These are phyloP conservation scores for Balanococcus diminutus DNA, from an alignment of 2,888 invertebrate species.

Conservation along the genomic window DNA sequence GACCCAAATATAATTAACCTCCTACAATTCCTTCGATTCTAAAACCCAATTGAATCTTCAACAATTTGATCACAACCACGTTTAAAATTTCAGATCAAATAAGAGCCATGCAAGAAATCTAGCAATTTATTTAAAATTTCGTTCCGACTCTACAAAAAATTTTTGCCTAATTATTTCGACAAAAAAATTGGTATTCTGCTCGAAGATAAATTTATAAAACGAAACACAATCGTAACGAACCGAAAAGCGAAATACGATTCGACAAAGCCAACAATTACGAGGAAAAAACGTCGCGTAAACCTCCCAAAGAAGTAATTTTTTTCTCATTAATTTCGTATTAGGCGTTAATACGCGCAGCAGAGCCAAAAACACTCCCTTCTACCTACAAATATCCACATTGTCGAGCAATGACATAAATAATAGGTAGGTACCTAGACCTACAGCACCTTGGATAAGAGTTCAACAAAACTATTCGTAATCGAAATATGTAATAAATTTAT, in stretches of 20 bases:
- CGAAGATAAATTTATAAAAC: neutral
- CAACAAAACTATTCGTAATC: neutral
- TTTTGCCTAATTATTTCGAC: neutral
- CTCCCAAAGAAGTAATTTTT: neutral
- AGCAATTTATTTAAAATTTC: no score
- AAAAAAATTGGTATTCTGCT: neutral
- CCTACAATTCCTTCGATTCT: no score
- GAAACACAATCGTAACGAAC: neutral
- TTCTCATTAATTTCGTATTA: slow-evolving; percentile 27
- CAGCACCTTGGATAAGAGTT: slow-evolving; percentile 6
- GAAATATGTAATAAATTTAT: neutral
- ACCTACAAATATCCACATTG: neutral
- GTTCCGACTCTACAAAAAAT: no score
- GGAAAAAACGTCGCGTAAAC: neutral
- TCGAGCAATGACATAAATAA: slow-evolving; percentile 18
- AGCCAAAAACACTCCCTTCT: neutral
- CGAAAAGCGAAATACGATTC: neutral
- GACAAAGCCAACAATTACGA: neutral
- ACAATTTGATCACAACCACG: no score
- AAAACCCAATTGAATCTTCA: no score
- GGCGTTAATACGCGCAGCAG: neutral
- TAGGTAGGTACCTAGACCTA: neutral
- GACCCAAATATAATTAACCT: no score
- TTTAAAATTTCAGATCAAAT: no score
- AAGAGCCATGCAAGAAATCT: no score